Evolutionary conservation across 2,113 vertebrate species (phyloP).

Genomic region (Pithys albifrons): DNA sequence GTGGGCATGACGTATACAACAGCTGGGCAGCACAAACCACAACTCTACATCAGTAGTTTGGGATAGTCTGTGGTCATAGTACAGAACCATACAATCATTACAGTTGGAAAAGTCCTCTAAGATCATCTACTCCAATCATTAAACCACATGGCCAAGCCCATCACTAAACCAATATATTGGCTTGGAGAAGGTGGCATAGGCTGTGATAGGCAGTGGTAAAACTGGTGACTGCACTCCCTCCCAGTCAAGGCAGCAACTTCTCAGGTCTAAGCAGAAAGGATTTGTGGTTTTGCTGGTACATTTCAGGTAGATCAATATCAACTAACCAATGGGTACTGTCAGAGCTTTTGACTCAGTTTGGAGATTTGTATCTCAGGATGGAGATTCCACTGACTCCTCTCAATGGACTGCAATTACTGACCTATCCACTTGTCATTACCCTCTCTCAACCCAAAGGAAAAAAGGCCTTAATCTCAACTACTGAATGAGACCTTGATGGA

Average conservation of each 20-base stretch:
- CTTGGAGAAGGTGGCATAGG: neutral
- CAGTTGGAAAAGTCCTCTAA: neutral
- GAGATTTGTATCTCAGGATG: neutral
- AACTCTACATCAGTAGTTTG: accelerated
- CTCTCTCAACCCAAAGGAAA: neutral
- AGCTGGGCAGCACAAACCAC: no score
- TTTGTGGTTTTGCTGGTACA: neutral
- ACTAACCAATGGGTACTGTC: neutral
- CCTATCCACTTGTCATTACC: neutral
- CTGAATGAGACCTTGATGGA: neutral
- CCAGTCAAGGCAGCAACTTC: neutral
- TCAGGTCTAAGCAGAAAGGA: neutral
- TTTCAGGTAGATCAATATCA: neutral
- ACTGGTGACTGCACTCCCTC: neutral
- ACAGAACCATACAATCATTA: neutral
- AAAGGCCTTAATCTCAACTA: neutral
- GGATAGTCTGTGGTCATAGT: accelerated
- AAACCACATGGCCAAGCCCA: neutral
- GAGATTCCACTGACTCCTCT: neutral
- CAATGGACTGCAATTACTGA: neutral
- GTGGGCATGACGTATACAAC: accelerated
- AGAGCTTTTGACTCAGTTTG: neutral
- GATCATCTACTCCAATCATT: neutral
- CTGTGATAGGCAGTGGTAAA: neutral
- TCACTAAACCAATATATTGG: neutral